Base-by-base conservation (phyloP, 2,797 vertebrate genomes). In the Menidia menidia region DNA sequence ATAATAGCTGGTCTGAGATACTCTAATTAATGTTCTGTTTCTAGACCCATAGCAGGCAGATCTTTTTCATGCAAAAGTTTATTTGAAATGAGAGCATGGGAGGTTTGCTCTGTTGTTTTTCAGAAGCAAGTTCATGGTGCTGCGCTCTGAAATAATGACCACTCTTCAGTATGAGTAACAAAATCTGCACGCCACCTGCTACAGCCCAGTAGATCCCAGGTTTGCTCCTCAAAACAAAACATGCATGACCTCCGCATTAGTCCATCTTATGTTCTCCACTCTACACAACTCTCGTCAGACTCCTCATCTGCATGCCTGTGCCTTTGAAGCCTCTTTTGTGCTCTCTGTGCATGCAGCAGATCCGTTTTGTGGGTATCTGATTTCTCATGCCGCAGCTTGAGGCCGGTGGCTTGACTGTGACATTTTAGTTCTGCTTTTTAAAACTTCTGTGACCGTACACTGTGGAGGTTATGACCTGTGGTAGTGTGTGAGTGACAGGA, bases 401-500 rank as follows among this genome's bases (percentile, higher is more conserved):
- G 60, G 70, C 72, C 77, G 71, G 63, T 42, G 75, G 63, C 81
- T 52, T 65, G 60, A 70, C 77, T 83, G 78, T 83, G 82, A 88
- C 73, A 52, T 82, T 88, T 82, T 81, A n/a, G 81, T 91, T 91
- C 84, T 86, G 87, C 54, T 76, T 88, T 86, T 89, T 84, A 73
- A 80, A 84, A 90, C 80, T 47, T 86, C 82, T 82, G 86, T 75
- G 64, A 80, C 64, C 64, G 43, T 71, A 74, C 81, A 60, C 80
- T 70, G 57, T 56, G 45, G 79, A 88, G 88, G 88, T 88, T 77
- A 54, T 70, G 85, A 88, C 82, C 86, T 80, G 72, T 82, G 80
- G 74, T 57, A 80, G 73, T 69, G 82, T 69, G 70, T 90, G 87
- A 91, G 85, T 89, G 88, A 91, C 90, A 87, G 85, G 82, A 86